These are phyloP conservation scores for Bathynomus jamesi DNA, from an alignment of 1,140 invertebrate genomes.

Conservation along the genomic window DNA sequence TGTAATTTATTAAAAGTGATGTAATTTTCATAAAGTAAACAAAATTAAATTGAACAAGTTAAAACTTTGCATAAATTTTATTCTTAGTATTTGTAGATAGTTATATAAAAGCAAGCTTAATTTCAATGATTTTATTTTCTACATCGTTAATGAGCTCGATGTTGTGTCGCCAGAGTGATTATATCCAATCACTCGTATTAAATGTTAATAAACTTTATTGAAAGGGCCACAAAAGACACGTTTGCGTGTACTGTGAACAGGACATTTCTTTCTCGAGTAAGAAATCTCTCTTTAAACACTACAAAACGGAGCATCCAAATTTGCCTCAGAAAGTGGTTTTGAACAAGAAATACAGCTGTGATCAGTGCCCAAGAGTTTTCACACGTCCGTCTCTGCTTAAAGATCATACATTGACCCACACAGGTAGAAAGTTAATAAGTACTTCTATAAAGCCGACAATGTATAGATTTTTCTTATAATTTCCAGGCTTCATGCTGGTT, in stretches of 20 bases:
- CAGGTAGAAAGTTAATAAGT: not conserved
- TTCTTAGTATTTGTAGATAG: too few relatives aligned
- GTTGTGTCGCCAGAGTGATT: too few relatives aligned
- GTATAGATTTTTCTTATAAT: too few relatives aligned
- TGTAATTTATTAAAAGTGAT: too few relatives aligned
- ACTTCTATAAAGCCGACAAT: too few relatives aligned
- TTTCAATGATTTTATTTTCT: too few relatives aligned
- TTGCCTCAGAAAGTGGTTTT: slow-evolving; percentile 17
- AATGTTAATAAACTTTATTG: not conserved
- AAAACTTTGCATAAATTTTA: too few relatives aligned
- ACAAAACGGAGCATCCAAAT: slow-evolving; percentile 14
- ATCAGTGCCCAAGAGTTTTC: not conserved
- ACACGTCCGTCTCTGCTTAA: slow-evolving; percentile 14
- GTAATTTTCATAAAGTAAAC: too few relatives aligned
- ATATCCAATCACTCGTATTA: not conserved
- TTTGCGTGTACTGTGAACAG: slow-evolving; percentile 22
- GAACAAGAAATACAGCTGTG: slow-evolving; percentile 1
- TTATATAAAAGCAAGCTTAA: too few relatives aligned
- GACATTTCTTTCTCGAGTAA: slow-evolving; percentile 13
- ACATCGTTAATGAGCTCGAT: too few relatives aligned
- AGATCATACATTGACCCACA: slow-evolving; percentile 9
- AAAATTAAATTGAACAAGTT: too few relatives aligned
- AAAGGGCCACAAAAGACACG: slow-evolving; percentile 22
- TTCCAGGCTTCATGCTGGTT: too few relatives aligned
- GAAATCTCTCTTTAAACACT: slow-evolving; percentile 15